Conservation (phyloP, 1,140 invertebrate species). For the Euwallacea fornicatus region DNA sequence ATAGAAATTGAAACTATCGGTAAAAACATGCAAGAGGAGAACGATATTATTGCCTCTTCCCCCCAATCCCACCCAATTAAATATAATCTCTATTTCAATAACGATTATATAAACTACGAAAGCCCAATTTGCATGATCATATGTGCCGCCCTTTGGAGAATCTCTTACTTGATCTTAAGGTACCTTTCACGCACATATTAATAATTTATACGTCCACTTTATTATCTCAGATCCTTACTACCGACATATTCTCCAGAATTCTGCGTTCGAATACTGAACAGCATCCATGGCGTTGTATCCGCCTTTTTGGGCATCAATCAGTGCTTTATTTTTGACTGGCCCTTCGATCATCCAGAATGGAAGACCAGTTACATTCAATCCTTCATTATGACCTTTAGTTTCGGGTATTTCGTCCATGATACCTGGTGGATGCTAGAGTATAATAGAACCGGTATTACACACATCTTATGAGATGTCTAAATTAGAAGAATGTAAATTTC, state of each 20-base stretch:
- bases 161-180: constrained; percentile 22
- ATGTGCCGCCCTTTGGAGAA: constrained; percentile 34
- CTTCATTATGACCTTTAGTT: constrained; percentile 48
- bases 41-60: background rate
- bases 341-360: constrained; percentile 44
- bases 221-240: constrained; percentile 18
- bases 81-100: constrained; percentile 22
- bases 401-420: constrained; percentile 63
- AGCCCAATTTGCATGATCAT: constrained; percentile 27
- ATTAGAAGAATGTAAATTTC: constrained; percentile 25
- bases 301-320: constrained; percentile 53
- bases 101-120: constrained; percentile 36
- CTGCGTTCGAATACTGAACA: constrained; percentile 53
- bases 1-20: too few relatives aligned
- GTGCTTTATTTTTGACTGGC: constrained; percentile 49
- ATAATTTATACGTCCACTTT: background rate
- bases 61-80: constrained; percentile 3
- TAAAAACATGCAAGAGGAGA: background rate
- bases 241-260: constrained; percentile 52
- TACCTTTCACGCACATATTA: background rate
- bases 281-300: constrained; percentile 55
- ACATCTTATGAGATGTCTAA: background rate
- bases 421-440: constrained; percentile 59
- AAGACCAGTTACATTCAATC: constrained; percentile 42
- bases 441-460: constrained; percentile 25